Evolutionary conservation across 2,797 vertebrate species (phyloP).

Genomic region (Lithobates sylvaticus): DNA sequence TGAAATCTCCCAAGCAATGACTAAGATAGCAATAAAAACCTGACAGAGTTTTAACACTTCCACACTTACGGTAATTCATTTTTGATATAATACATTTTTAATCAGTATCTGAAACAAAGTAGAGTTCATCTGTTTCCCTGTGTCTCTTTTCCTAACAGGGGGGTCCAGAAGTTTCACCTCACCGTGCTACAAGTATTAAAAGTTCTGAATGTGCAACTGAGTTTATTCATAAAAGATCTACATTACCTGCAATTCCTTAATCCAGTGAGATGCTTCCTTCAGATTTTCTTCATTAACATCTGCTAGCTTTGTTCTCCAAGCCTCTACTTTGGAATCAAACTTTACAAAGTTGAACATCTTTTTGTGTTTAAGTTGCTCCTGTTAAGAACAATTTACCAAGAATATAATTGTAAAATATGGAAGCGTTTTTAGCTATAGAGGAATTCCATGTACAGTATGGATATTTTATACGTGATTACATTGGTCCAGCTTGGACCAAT

Average conservation of each 20-base stretch:
- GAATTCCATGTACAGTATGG: too few relatives aligned
- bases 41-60: too few relatives aligned
- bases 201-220: neutral
- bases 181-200: neutral
- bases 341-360: slow-evolving; percentile 82
- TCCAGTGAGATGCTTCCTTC: slow-evolving; percentile 76
- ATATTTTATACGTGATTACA: too few relatives aligned
- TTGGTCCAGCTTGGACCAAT: too few relatives aligned
- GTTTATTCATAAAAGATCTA: neutral
- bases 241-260: slow-evolving; percentile 80
- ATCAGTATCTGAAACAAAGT: neutral
- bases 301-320: slow-evolving; percentile 77
- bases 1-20: too few relatives aligned
- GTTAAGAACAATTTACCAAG: slow-evolving; percentile 55
- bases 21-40: too few relatives aligned
- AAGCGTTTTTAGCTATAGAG: neutral
- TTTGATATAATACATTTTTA: too few relatives aligned
- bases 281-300: slow-evolving; percentile 78
- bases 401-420: neutral
- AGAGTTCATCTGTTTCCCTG: neutral
- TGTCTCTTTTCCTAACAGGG: too few relatives aligned
- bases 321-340: slow-evolving; percentile 75
- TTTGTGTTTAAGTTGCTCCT: slow-evolving; percentile 82
- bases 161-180: too few relatives aligned
- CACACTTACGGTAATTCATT: too few relatives aligned